Base-by-base conservation (phyloP, 2,888 invertebrate species). In the Ischnus inquisitorius region DNA sequence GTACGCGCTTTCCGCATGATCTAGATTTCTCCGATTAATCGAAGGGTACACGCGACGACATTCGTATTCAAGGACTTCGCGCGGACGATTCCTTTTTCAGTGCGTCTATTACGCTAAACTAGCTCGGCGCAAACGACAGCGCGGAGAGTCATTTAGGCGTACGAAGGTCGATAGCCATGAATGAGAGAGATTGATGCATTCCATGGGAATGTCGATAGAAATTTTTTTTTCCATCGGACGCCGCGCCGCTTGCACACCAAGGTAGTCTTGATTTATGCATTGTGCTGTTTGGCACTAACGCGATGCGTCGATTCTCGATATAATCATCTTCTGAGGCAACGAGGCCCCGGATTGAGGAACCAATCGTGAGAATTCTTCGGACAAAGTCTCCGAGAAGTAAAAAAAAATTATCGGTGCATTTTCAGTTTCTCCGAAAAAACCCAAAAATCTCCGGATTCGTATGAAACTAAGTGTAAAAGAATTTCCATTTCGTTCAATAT, bases 101-200 rank as follows among this genome's bases (percentile, higher is more conserved):
- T 72, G 67, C 19, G 34, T 46, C 16, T 39, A 78, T 78, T 74
- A 62, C 67, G 46, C 28, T 10, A 39, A 25, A 34, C 19, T 77
- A 22, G 46, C 64, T 69, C 48, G 8, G 28, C 12, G 22, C 14
- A 25, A 22, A 60, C 76, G 60, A 77, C 77, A 34, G 1, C 8
- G 76, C 80, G 83, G 72, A 72, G 77, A 71, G 72, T 68, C 67
- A 87, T 88, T 88, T 88, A 87, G 86, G 87, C 83, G 77, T 83
- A 86, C 84, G 57, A 68, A 81, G 83, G 80, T 65, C 60, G 64
- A 10, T 68, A 48, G 62, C 41, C 48, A 2, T 16, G 12, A 34
- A 57, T 54, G 46, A 19, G 64, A 48, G 57, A 41, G 65, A 76
- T 71, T 65, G 16, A 79, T 65, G 64, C 19, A 41, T 71, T 78